Conservation (phyloP, 2,113 vertebrate genomes). For the Fukomys damarensis region DNA sequence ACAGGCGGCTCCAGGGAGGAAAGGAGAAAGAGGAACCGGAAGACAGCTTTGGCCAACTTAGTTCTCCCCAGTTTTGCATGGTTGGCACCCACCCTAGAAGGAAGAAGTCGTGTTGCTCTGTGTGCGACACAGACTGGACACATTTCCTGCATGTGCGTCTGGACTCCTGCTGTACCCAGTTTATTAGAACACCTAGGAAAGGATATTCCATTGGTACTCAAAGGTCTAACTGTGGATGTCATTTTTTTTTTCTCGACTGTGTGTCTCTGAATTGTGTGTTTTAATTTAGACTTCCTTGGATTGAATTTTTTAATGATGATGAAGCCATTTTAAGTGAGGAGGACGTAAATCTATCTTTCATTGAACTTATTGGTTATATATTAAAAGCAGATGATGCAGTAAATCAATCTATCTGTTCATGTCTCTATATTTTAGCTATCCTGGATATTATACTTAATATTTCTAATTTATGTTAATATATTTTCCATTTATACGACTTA, state of each 20-base stretch:
- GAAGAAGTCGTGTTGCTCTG: not conserved
- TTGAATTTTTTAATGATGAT: constrained; percentile 23
- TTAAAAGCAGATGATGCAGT: not conserved
- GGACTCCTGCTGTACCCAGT: too few relatives aligned
- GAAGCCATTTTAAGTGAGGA: not conserved
- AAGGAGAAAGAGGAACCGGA: not conserved
- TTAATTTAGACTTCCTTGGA: not conserved
- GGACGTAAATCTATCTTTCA: not conserved
- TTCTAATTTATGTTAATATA: not conserved
- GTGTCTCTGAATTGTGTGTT: not conserved
- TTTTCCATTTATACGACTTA: constrained; percentile 25
- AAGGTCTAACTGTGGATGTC: not conserved
- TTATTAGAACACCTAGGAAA: not conserved
- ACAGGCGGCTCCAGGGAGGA: not conserved
- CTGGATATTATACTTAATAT: not conserved
- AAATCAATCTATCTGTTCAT: not conserved
- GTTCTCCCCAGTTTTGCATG: not conserved
- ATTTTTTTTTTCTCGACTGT: not conserved
- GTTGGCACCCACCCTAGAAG: not conserved
- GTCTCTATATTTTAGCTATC: not conserved
- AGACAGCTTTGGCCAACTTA: not conserved
- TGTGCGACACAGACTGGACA: fast-evolving
- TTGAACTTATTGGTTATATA: not conserved
- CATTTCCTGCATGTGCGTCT: not conserved
- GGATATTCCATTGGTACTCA: not conserved